A percentile compares a stretch with the other conserved stretches of the same genome.
Conservation (phyloP, 2,113 vertebrate species). For the Pelusios castaneus region DNA sequence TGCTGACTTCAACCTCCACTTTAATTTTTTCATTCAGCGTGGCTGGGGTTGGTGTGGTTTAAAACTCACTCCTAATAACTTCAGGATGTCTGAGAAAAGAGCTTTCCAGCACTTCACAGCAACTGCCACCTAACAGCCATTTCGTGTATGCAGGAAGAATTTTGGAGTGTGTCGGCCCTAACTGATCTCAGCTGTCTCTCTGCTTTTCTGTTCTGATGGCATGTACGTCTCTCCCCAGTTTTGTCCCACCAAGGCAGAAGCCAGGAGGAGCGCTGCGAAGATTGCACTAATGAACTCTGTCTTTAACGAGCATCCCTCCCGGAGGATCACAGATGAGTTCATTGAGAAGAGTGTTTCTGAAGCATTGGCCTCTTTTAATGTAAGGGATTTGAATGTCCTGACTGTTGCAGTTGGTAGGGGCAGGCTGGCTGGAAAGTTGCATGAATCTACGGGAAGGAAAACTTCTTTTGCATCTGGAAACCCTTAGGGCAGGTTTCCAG, state of each 20-base stretch:
- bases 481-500: neutral
- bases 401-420: neutral
- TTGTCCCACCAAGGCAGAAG: conserved; percentile 97
- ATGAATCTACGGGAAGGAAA: neutral
- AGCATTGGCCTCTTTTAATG: conserved; percentile 94
- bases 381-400: conserved; percentile 69
- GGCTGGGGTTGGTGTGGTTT: conserved; percentile 7
- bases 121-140: neutral
- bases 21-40: conserved; percentile 2
- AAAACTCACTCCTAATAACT: conserved; percentile 43
- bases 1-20: conserved; percentile 61
- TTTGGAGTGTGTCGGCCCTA: neutral
- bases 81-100: conserved; percentile 49
- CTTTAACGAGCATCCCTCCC: conserved; percentile 97
- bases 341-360: conserved; percentile 98
- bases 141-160: neutral
- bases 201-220: fast-evolving
- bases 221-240: conserved; percentile 79
- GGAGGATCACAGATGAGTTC: conserved; percentile 94
- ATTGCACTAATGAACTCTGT: conserved; percentile 98
- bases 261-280: conserved; percentile 93
- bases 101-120: neutral
- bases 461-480: conserved; percentile 34
- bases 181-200: fast-evolving
- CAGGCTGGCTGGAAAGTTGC: neutral